Percentiles rank a stretch among this genome's conserved stretches.
phyloP scores from a whole-genome alignment of 2,113 vertebrate genomes.

The Bos javanicus region DNA sequence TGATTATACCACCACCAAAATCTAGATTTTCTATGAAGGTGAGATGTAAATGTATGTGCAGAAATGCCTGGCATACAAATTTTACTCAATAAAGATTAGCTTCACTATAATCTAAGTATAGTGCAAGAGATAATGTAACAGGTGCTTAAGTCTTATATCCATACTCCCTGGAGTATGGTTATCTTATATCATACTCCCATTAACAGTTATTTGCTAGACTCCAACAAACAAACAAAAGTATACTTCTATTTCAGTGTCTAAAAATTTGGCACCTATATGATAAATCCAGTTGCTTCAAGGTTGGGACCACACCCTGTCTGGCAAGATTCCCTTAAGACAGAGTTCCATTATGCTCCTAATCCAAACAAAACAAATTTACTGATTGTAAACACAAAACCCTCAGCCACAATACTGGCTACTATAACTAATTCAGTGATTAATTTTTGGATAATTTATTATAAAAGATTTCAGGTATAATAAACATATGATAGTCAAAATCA shows the following conservation, averaged over 20 bases:
- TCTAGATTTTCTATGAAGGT: not conserved
- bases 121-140: not conserved
- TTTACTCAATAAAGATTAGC: not conserved
- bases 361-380: conserved; percentile 5
- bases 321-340: not conserved
- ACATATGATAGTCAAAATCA: not conserved
- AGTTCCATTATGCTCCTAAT: not conserved
- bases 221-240: not conserved
- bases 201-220: not conserved
- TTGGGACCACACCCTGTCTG: not conserved
- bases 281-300: not conserved
- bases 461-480: not conserved
- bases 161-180: not conserved
- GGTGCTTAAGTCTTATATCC: not conserved
- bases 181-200: not conserved
- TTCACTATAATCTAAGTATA: not conserved
- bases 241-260: not conserved
- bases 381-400: conserved; percentile 26
- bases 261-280: not conserved
- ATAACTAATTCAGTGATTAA: not conserved
- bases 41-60: not conserved
- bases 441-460: not conserved
- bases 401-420: not conserved
- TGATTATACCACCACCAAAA: not conserved
- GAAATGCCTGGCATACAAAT: not conserved